Evolutionary conservation across 2,888 invertebrate species (phyloP), one percentile per base, ranked within the genome.

Genomic region (Xanthia togata): DNA sequence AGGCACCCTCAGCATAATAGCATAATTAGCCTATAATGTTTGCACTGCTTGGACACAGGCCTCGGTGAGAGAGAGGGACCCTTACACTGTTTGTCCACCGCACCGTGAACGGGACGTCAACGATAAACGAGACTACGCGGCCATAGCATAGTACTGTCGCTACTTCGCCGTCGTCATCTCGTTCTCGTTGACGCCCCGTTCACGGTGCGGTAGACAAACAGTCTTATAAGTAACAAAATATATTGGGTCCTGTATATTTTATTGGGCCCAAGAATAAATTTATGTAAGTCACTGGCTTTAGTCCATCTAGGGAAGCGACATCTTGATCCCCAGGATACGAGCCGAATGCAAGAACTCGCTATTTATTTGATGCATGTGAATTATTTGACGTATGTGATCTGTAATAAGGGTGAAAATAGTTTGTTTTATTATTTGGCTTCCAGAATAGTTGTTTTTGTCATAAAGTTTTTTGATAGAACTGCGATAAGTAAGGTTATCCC

Each of bases 241-340:
- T 4, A 23, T 44, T 62, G 53, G 14, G 53, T 38, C 63, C 23
- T 62, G 26, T 47, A 65, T 65, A 60, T 53, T 68, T 70, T 72
- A 60, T 80, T 80, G 44, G 9, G 23, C 5, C 26, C 60, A 26
- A 20, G 53, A 72, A 71, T 62, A 80, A 50, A 75, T 26, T 14
- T 26, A 55, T n/a, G n/a, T 62, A 70, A 70, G 14, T 44, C 17
- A 71, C 59, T 53, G 26, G 71, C 5, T 76, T 79, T 26, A 44
- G 26, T 26, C 17, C 44, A 79, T 70, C 44, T 26, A 47, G 23
- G 35, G 11, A 62, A 60, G 44, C 53, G 53, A 26, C 53, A 55
- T 44, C 14, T 23, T 62, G 77, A 77, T 72, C 62, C 76, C 35
- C 14, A 11, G 50, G 35, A 80, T 53, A 35, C 20, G 17, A 38